Percentiles rank a stretch among this genome's conserved stretches.
phyloP scores from a whole-genome alignment of 2,888 invertebrate species.

The Linyphia triangularis region DNA sequence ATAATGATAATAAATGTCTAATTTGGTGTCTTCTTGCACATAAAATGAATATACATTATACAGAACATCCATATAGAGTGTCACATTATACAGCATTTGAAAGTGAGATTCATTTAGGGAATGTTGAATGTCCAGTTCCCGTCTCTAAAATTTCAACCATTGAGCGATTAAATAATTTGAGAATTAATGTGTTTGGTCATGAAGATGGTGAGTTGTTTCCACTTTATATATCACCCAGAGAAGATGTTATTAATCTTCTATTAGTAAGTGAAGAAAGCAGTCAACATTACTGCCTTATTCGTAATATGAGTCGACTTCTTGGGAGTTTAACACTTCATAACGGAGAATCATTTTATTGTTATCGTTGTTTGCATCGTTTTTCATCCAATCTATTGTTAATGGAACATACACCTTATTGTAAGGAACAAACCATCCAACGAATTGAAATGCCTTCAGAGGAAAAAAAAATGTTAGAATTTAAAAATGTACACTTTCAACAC shows the following conservation, averaged over 20 bases:
- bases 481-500: not conserved
- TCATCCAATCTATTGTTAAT: not conserved
- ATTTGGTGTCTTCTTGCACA: not conserved
- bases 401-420: not conserved
- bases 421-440: not conserved
- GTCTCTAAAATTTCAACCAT: not conserved
- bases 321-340: not conserved
- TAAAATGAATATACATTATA: not conserved
- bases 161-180: conserved; percentile 10
- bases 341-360: not conserved
- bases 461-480: not conserved
- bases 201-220: conserved; percentile 20
- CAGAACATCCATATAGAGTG: not conserved
- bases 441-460: not conserved
- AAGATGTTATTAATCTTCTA: not conserved
- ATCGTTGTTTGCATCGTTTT: conserved; percentile 24
- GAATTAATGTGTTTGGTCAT: conserved; percentile 14
- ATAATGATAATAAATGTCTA: conserved; percentile 23
- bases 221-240: not conserved
- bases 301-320: conserved; percentile 10
- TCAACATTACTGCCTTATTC: conserved; percentile 10
- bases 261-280: not conserved
- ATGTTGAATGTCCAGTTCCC: not conserved
- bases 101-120: not conserved
- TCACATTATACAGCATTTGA: not conserved